These are phyloP conservation scores for Halyomorpha halys DNA, from an alignment of 1,140 invertebrate genomes.

Conservation along the genomic window DNA sequence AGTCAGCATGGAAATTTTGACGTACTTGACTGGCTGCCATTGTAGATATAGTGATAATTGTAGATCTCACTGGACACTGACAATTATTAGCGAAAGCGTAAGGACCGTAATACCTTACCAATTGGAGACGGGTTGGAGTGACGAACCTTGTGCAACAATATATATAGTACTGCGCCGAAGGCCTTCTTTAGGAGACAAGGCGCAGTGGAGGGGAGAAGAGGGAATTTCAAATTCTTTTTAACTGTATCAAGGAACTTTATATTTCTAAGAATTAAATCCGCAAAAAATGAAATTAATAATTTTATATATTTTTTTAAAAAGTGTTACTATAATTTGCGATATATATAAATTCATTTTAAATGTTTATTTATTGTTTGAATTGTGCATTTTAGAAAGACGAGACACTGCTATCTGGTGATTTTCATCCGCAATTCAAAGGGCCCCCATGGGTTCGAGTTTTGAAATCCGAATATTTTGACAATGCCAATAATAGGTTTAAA, in stretches of 20 bases:
- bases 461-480: too few relatives aligned
- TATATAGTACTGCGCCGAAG: background rate
- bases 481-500: too few relatives aligned
- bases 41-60: slow-evolving; percentile 26
- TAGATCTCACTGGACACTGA: slow-evolving; percentile 32
- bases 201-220: background rate
- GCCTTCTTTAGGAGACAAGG: background rate
- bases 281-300: too few relatives aligned
- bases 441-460: background rate
- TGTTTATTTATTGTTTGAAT: too few relatives aligned
- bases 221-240: background rate
- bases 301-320: too few relatives aligned
- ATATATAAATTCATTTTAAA: too few relatives aligned
- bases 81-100: slow-evolving; percentile 23
- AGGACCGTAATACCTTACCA: background rate
- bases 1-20: slow-evolving; percentile 42
- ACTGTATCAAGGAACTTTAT: too few relatives aligned
- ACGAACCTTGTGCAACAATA: background rate
- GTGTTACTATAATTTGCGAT: too few relatives aligned
- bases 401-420: too few relatives aligned
- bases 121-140: background rate
- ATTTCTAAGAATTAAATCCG: too few relatives aligned
- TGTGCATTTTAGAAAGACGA: too few relatives aligned
- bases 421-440: background rate
- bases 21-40: slow-evolving; percentile 31